Evolutionary conservation across 2,888 invertebrate species (phyloP).

Genomic region (Lochmaea crataegi): DNA sequence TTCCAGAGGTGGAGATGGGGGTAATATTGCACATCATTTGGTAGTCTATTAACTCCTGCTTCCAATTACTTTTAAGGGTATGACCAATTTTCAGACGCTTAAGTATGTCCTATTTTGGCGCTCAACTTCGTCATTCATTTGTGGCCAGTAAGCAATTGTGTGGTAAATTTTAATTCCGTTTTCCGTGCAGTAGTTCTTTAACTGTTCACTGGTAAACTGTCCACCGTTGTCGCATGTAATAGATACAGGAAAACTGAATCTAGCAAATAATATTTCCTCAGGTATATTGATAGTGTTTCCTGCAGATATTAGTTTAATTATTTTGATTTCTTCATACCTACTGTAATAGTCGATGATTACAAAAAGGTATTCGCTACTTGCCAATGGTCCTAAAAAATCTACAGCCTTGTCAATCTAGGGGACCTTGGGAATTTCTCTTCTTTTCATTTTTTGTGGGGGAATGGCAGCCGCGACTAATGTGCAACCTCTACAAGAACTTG

Average conservation of each 20-base stretch:
- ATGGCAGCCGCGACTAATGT: constrained; percentile 41
- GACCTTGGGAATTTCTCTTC: constrained; percentile 35
- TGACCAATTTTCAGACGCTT: too few relatives aligned
- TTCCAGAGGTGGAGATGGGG: too few relatives aligned
- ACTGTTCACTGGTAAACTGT: too few relatives aligned
- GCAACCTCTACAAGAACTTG: constrained; percentile 43
- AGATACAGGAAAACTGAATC: too few relatives aligned
- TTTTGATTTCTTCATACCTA: constrained; percentile 51
- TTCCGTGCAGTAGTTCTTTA: constrained; percentile 41
- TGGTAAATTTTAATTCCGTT: constrained; percentile 41
- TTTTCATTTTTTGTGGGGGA: constrained; percentile 41
- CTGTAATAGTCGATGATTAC: constrained; percentile 52
- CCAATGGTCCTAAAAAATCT: too few relatives aligned
- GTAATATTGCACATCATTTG: too few relatives aligned
- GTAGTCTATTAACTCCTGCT: too few relatives aligned
- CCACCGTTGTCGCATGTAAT: too few relatives aligned
- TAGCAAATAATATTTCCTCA: too few relatives aligned
- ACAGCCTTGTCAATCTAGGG: too few relatives aligned
- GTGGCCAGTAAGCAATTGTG: constrained; percentile 43
- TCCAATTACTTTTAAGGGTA: too few relatives aligned
- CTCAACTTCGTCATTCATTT: constrained; percentile 42
- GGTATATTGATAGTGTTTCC: constrained; percentile 40
- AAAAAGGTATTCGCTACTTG: constrained; percentile 43
- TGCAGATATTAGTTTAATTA: constrained; percentile 39
- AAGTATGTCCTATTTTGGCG: too few relatives aligned